These are phyloP conservation scores for Eublepharis macularius DNA, from an alignment of 2,113 vertebrate species.

Conservation along the genomic window DNA sequence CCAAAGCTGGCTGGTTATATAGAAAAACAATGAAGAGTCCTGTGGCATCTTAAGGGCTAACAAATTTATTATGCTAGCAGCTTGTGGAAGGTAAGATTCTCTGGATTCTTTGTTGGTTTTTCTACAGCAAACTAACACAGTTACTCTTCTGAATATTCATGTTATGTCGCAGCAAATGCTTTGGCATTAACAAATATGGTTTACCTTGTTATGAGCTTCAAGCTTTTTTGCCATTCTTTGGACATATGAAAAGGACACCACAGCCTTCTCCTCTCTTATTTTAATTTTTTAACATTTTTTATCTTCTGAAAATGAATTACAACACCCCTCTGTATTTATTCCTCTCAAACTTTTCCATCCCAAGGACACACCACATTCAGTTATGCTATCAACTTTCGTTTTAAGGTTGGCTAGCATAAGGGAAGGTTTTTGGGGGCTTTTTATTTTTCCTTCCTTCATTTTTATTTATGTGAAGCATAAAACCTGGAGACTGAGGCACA, in stretches of 20 bases:
- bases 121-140: neutral
- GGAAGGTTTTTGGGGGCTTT: constrained; percentile 77
- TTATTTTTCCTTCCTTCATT: constrained; percentile 83
- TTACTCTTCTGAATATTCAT: constrained; percentile 33
- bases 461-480: constrained; percentile 91
- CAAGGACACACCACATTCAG: neutral
- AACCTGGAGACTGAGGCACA: constrained; percentile 94
- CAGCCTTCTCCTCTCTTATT: constrained; percentile 14
- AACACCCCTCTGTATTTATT: constrained; percentile 4
- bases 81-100: neutral
- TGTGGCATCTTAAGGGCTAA: neutral
- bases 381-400: neutral
- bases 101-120: neutral
- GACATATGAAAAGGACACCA: neutral
- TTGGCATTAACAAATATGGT: constrained; percentile 16
- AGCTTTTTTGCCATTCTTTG: constrained; percentile 19
- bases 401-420: constrained; percentile 67
- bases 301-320: constrained; percentile 17
- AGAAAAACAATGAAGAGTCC: neutral
- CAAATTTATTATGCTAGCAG: neutral
- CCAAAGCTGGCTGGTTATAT: constrained; percentile 32
- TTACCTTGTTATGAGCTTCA: neutral
- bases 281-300: constrained; percentile 42
- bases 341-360: constrained; percentile 27
- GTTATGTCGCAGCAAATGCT: constrained; percentile 43